Percentiles rank a stretch among this genome's conserved stretches.
phyloP scores from a whole-genome alignment of 2,797 vertebrate species.

The Todus mexicanus region DNA sequence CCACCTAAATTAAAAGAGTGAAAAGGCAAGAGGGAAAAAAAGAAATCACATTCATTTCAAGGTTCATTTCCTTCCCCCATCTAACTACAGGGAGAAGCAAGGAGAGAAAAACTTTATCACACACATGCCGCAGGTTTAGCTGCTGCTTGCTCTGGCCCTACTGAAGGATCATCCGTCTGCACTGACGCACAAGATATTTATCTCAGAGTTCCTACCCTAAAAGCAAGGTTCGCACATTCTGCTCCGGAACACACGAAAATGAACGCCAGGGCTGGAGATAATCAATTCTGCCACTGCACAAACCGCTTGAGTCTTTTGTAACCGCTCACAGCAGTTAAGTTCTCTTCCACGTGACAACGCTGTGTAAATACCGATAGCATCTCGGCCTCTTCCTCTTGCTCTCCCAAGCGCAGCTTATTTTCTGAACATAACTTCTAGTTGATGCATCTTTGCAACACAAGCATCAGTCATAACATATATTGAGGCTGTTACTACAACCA shows the following conservation, averaged over 20 bases:
- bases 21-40: neutral
- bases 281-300: neutral
- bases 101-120: neutral
- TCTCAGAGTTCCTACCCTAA: neutral
- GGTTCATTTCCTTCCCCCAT: neutral
- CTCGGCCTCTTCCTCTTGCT: neutral
- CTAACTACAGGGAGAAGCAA: neutral
- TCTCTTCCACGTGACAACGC: neutral
- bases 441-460: neutral
- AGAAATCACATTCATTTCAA: neutral
- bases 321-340: neutral
- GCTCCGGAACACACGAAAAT: neutral
- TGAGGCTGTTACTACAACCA: neutral
- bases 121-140: neutral
- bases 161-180: neutral
- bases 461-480: neutral
- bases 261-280: fast-evolving
- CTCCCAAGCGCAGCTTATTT: neutral
- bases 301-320: neutral
- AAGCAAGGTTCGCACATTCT: neutral
- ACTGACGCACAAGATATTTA: neutral
- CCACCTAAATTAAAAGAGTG: neutral
- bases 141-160: neutral
- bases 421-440: neutral
- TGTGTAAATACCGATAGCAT: neutral